These are phyloP conservation scores for Eulacestoma nigropectus DNA, from an alignment of 2,113 vertebrate genomes.

Conservation along the genomic window DNA sequence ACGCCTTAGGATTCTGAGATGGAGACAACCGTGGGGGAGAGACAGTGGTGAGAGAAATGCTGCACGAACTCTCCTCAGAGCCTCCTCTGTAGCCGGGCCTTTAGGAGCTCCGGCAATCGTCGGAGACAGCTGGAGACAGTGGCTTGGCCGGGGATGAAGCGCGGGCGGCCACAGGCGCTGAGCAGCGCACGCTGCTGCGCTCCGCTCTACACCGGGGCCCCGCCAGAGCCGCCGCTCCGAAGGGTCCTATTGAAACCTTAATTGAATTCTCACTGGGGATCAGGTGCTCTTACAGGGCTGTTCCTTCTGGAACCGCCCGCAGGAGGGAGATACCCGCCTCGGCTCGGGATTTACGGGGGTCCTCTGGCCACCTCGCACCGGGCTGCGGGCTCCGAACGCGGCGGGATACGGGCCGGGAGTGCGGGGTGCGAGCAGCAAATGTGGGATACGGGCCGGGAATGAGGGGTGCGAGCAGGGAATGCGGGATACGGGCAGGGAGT, in stretches of 20 bases:
- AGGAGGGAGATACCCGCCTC: neutral
- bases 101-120: slow-evolving; percentile 67
- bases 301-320: neutral
- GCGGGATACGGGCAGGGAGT: accelerated
- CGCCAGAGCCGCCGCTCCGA: neutral
- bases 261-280: neutral
- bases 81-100: slow-evolving; percentile 43
- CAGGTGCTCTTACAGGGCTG: neutral
- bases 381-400: neutral
- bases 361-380: neutral
- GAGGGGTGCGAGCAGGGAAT: accelerated
- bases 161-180: slow-evolving; percentile 2
- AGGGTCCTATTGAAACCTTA: neutral
- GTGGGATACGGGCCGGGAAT: accelerated
- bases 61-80: neutral
- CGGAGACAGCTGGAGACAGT: slow-evolving; percentile 82
- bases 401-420: accelerated
- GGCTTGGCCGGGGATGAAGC: slow-evolving; percentile 75
- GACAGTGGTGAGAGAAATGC: neutral
- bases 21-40: neutral
- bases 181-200: neutral
- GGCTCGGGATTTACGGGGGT: neutral
- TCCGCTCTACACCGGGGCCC: neutral
- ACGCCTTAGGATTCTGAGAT: neutral
- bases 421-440: accelerated